Evolutionary conservation across 2,797 vertebrate species (phyloP), one percentile per base, ranked within the genome.

Genomic region (Lemur catta): DNA sequence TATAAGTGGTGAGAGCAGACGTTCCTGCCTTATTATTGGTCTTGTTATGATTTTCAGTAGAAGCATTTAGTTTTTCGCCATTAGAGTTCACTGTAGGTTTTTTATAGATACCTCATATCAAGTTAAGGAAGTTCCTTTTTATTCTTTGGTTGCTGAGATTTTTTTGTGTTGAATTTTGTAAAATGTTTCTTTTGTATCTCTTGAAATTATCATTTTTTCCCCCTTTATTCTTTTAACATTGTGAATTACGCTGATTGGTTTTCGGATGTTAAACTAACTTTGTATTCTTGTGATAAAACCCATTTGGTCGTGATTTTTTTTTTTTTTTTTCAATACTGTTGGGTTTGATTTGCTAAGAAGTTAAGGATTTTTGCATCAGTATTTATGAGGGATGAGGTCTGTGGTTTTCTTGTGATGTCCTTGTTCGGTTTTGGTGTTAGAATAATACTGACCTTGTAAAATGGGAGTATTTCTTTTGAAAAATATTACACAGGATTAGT

Each of bases 301-400:
- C 10, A 71, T 33, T 84, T 81, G 24, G 63, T 89, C 13, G 57
- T 74, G 17, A 81, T 91, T 61, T 82, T 28, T n/a, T 74, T 94
- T 78, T 74, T 41, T 24, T 43, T 43, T 38, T 38, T 38, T 38
- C n/a, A 88, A 71, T 93, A 72, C 2, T 38, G 17, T 67, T 87
- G n/a, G 41, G 52, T 90, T 89, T 96, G 50, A 92, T 91, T 90
- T 97, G 43, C 63, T 90, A 82, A 28, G 79, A 82, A 61, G 7
- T 90, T 78, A 63, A 81, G n/a, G 35, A 67, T 67, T 95, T 96
- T 96, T 93, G 46, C 7, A 67, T 69, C 22, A 87, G 0, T 63
- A 52, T 74, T 87, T 65, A n/a, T 43, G 69, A 91, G 35, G 6
- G 74, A 35, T 65, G 7, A 61, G 59, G 20, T 59, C 35, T 89